Conservation (phyloP, 2,797 vertebrate species). For the Poliocrania exsul region DNA sequence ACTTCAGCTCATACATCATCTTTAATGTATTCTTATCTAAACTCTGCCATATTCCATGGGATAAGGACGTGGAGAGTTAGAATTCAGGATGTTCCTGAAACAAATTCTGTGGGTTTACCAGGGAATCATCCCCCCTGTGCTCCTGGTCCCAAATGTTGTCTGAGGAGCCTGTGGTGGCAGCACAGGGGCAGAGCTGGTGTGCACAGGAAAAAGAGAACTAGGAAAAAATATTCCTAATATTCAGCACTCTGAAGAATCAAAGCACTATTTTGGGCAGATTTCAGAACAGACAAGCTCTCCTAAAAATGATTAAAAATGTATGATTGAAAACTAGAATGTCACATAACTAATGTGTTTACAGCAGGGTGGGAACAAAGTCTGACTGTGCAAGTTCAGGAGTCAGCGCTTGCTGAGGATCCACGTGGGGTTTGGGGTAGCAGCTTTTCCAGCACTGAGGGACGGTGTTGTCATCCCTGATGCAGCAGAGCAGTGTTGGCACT, state of each 20-base stretch:
- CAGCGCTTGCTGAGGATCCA: background rate
- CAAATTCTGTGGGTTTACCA: background rate
- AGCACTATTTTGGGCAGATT: background rate
- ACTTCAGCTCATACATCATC: conserved; percentile 24
- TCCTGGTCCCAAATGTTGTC: background rate
- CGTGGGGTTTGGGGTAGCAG: background rate
- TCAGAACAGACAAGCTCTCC: background rate
- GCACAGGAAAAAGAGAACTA: background rate
- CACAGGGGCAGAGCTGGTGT: background rate
- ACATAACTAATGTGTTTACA: background rate
- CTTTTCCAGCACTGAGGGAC: background rate
- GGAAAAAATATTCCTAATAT: background rate
- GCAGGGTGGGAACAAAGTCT: background rate
- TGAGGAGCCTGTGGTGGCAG: background rate
- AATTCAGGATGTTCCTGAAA: background rate
- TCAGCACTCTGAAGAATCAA: background rate
- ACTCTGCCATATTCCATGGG: background rate
- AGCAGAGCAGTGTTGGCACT: background rate
- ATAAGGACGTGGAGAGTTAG: background rate
- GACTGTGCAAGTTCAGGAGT: background rate
- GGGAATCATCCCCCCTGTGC: background rate
- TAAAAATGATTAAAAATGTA: background rate
- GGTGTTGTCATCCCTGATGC: background rate
- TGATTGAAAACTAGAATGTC: background rate
- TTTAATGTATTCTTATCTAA: conserved; percentile 14